These are phyloP conservation scores for Hippocampus zosterae DNA, from an alignment of 2,113 vertebrate species.

Conservation along the genomic window DNA sequence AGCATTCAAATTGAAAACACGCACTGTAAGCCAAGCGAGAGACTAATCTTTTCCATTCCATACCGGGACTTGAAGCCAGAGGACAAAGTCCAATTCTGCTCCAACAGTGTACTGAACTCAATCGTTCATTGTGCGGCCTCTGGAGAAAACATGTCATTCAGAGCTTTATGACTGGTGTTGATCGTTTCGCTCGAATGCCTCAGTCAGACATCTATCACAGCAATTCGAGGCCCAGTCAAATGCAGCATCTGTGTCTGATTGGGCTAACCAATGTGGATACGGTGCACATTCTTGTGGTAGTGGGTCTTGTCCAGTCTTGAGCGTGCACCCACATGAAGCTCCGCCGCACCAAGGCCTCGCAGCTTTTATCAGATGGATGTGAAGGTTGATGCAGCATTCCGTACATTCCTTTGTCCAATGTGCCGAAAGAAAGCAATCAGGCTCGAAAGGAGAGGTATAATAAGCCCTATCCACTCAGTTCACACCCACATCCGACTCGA, in stretches of 20 bases:
- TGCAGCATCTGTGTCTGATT: conserved; percentile 23
- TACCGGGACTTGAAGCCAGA: conserved; percentile 36
- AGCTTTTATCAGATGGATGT: conserved; percentile 61
- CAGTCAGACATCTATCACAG: conserved; percentile 19
- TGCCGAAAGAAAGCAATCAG: conserved; percentile 37
- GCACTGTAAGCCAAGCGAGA: conserved; percentile 49
- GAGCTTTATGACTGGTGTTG: conserved; percentile 17
- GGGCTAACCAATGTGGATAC: conserved; percentile 35
- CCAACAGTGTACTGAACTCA: conserved; percentile 46
- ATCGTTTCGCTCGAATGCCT: conserved; percentile 31
- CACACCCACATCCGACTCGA: conserved; percentile 12
- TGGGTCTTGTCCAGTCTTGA: conserved; percentile 58
- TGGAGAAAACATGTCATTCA: conserved; percentile 45
- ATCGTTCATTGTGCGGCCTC: conserved; percentile 43
- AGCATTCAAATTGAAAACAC: conserved; percentile 60
- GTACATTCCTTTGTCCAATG: conserved; percentile 59
- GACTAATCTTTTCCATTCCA: conserved; percentile 64
- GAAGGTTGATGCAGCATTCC: conserved; percentile 66
- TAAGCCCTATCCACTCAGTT: not conserved
- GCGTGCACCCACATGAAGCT: conserved; percentile 23
- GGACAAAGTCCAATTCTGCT: conserved; percentile 58
- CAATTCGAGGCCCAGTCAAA: conserved; percentile 16
- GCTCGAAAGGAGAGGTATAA: not conserved
- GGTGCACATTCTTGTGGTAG: conserved; percentile 51
- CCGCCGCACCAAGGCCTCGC: conserved; percentile 38